Evolutionary conservation across 1,140 invertebrate genomes (phyloP).

Genomic region (Akabosia matsudoensis): DNA sequence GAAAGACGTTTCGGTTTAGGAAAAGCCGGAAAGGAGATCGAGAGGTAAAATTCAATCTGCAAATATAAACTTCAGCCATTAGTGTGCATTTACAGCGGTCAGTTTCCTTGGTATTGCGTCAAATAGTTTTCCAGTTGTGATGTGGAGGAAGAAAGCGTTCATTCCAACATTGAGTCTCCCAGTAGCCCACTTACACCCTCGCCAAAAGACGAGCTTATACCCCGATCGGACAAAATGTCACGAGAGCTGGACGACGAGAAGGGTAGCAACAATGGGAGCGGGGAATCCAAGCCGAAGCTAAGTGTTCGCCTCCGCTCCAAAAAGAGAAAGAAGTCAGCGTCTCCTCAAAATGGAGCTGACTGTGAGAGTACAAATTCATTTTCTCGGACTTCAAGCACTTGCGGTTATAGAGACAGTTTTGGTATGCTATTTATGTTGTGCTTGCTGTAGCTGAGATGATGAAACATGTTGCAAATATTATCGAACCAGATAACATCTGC

Average conservation of each 20-base stretch:
- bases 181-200: slow-evolving; percentile 27
- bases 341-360: slow-evolving; percentile 44
- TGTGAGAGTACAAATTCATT: slow-evolving; percentile 46
- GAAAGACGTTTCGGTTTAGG: slow-evolving; percentile 85
- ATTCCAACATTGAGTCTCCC: slow-evolving; percentile 30
- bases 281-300: background rate
- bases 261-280: slow-evolving; percentile 8
- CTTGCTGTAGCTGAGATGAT: slow-evolving; percentile 17
- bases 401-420: slow-evolving; percentile 47
- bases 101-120: background rate
- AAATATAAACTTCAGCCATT: slow-evolving; percentile 21
- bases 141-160: slow-evolving; percentile 37
- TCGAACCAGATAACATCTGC: slow-evolving; percentile 7
- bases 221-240: slow-evolving; percentile 8
- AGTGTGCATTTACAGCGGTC: too few species aligned
- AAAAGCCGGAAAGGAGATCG: slow-evolving; percentile 65
- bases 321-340: slow-evolving; percentile 43
- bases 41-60: slow-evolving; percentile 51
- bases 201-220: slow-evolving; percentile 31
- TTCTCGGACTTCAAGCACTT: slow-evolving; percentile 45
- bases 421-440: slow-evolving; percentile 34
- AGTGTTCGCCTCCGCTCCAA: slow-evolving; percentile 39
- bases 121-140: slow-evolving; percentile 43
- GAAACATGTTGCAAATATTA: background rate
- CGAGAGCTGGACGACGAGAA: slow-evolving; percentile 33